Evolutionary conservation across 2,888 invertebrate species (phyloP), one percentile per base, ranked within the genome.

Genomic region (Drosophila leonis): DNA sequence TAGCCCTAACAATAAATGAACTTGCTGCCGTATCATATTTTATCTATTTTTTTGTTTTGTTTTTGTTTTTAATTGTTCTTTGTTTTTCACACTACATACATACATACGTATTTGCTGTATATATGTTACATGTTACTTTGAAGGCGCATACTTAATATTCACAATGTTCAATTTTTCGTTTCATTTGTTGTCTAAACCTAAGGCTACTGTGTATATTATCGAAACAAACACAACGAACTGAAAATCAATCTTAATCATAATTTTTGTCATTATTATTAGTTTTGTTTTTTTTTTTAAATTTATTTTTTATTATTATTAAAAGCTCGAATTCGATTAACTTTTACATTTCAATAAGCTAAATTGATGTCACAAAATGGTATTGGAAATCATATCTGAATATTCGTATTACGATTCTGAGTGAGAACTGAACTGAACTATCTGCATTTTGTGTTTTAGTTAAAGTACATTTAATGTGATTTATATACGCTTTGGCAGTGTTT

Each of bases 61-160:
- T 51, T 46, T 59, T 51, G 7, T 46, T 77, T 64, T 57, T 63
- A 68, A 44, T 59, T 64, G 52, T 49, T 37, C 35, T 64, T 67
- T 37, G 41, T 64, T 67, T 65, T 67, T 72, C 62, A 68, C 82
- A 75, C 70, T 72, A 62, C 68, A 87, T 76, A 88, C 70, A 88
- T 70, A 71, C 70, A 74, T 59, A 66, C 66, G 60, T 68, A 37
- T 65, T 68, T 75, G 68, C 67, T 54, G 52, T 67, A 54, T 59
- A 59, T 72, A 75, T 57, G 46, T 59, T 63, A 52, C 65, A 60
- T 54, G 31, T 73, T 82, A 91, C 87, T 88, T 90, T 90, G 90
- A 92, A 92, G 92, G 92, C 92, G 91, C 92, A 90, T 92, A 91
- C 75, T 79, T 48, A 69, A 90, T 92, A 91, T 91, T 91, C 91